Base-by-base conservation (phyloP, 2,797 vertebrate species). In the Bovichtus variegatus region DNA sequence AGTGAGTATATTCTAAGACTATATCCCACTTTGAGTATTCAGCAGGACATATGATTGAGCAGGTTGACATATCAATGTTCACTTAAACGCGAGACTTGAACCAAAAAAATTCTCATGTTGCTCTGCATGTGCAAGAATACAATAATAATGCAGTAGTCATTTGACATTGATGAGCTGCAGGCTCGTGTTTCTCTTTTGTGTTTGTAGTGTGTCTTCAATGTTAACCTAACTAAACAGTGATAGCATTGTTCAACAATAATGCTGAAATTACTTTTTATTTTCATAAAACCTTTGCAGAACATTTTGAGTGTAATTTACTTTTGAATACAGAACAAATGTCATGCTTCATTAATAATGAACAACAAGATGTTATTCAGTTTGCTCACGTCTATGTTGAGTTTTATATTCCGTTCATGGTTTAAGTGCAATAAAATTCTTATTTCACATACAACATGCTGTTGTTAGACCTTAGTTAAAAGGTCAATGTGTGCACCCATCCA, bases 401-500 rank as follows among this genome's bases (percentile, higher is more conserved):
- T 1, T 12, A 47, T 58, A 6, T 41, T 69, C 12, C 1, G 54
- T 19, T 6, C 43, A 58, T 66, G 43, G 21, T 49, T 40, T 61
- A 23, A 43, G 2, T 25, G 43, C 58, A 53, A 27, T 55, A 7
- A 38, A 66, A 47, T 13, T 21, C 19, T 2, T 18, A 53, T 57
- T 50, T 44, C 12, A 53, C 29, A 59, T 54, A 4, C 40, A 67
- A 29, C 13, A 11, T 53, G 15, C 62, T 51, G 51, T 59, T 54
- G 40, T 21, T 40, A 38, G 44, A 51, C 29, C 51, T 18, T 15
- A 54, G 23, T 6, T n/a, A 21, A n/a, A 51, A 29, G 44, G 34
- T 36, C 27, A 38, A 73, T 23, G 43, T 23, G 25, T 53, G 49
- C n/a, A 53, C 7, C 41, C 10, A 80, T 69, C 53, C 53, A 46